Conservation (phyloP, 35 echinoderm and acorn worm species). For the Eucidaris tribuloides region DNA sequence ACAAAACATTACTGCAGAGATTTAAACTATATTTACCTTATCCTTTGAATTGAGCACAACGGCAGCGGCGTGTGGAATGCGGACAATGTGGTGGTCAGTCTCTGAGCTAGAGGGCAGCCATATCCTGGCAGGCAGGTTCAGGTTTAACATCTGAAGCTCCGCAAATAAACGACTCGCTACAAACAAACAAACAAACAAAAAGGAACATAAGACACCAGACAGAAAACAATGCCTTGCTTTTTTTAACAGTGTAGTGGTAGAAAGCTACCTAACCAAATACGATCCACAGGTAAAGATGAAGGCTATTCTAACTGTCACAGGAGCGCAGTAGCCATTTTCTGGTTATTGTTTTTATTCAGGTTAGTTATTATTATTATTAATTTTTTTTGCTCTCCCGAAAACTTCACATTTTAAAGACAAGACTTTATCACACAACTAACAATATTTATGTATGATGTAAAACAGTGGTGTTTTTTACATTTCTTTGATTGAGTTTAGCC, state of each 20-base stretch:
- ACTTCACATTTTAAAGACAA: too few relatives aligned
- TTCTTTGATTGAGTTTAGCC: too few relatives aligned
- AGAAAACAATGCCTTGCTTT: not conserved
- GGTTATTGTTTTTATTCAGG: not conserved
- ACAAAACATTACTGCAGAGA: too few relatives aligned
- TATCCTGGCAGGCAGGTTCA: conserved; percentile 92
- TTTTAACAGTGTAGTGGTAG: not conserved
- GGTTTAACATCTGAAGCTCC: conserved; percentile 81
- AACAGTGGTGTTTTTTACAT: too few relatives aligned
- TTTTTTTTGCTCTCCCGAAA: too few relatives aligned
- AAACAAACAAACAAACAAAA: not conserved
- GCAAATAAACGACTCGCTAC: conserved; percentile 73
- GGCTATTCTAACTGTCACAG: not conserved
- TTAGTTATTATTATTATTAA: not conserved
- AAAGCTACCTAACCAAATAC: not conserved
- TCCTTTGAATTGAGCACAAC: conserved; percentile 98
- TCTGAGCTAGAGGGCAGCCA: conserved; percentile 80
- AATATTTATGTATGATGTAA: too few relatives aligned
- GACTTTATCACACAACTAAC: too few relatives aligned
- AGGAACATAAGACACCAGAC: not conserved
- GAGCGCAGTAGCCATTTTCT: not conserved
- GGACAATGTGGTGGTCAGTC: conserved; percentile 87
- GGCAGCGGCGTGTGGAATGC: conserved; percentile 76
- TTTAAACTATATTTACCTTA: conserved; percentile 78
- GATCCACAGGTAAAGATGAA: not conserved